Evolutionary conservation across 2,888 invertebrate species (phyloP), one percentile per base, ranked within the genome.

Genomic region (Hemistola chrysoprasaria): DNA sequence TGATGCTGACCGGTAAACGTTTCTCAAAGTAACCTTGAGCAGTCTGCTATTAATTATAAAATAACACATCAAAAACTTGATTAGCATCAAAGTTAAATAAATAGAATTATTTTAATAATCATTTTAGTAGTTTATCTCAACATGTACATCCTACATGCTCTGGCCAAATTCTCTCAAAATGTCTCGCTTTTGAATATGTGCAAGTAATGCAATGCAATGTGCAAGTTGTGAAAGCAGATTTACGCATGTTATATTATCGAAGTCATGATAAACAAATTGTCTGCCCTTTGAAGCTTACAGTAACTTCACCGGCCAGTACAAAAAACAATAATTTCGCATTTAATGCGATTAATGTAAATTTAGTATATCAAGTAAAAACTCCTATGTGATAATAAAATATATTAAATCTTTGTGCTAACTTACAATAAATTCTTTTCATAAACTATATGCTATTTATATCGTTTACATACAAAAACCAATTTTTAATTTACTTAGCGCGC

Each of bases 331-430:
- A 59, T 53, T 62, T 59, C 80, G 81, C 88, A 88, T 88, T 77
- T 72, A 24, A 88, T 88, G 84, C 82, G 76, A 65, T 71, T 62
- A 70, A 68, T 81, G 71, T 84, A 83, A 80, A 81, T 81, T 84
- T 82, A 75, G 75, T 84, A 79, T 82, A 83, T 82, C 77, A 83
- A 55, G 84, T 87, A 87, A 85, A 85, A 81, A 41, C 67, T 78
- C 82, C 82, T 86, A 86, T 79, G 72, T 80, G 78, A 84, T 88
- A 87, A 83, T 88, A 88, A 88, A 88, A 88, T 88, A 88, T 87
- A 88, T 88, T 87, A 88, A 86, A 85, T 87, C 87, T 88, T 88
- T 88, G 87, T 88, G 87, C 87, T 87, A 88, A 82, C 86, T 87
- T 88, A 87, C 83, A 78, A 86, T 87, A 88, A 86, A 88, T 85